These are phyloP conservation scores for Scaptomyza reducta DNA, from an alignment of 2,888 invertebrate species.

Conservation along the genomic window DNA sequence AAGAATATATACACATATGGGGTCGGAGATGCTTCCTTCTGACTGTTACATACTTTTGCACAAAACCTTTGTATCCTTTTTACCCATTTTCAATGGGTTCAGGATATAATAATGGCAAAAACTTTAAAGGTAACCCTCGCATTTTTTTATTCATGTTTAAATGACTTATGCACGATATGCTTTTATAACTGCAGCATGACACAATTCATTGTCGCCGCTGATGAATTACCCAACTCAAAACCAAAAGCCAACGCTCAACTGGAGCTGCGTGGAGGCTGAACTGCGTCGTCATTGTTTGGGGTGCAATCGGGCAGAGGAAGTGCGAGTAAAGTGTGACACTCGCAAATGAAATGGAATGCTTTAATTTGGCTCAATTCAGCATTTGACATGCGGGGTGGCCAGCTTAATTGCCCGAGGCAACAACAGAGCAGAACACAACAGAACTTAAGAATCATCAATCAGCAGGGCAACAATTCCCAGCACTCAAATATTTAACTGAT, in stretches of 20 bases:
- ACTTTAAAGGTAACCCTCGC: conserved; percentile 30
- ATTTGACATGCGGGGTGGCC: conserved; percentile 77
- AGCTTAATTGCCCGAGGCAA: conserved; percentile 64
- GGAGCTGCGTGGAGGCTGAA: conserved; percentile 13
- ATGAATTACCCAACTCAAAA: conserved; percentile 64
- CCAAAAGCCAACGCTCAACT: conserved; percentile 38
- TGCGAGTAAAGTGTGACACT: conserved; percentile 76
- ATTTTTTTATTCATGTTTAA: conserved; percentile 1
- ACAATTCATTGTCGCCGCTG: conserved; percentile 68
- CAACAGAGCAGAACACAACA: conserved; percentile 11
- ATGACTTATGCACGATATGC: conserved; percentile 36
- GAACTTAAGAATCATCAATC: conserved; percentile 38
- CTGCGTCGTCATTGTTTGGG: conserved; percentile 19
- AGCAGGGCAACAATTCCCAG: conserved; percentile 15
- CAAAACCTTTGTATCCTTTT: too few relatives aligned
- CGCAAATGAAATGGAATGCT: conserved; percentile 74
- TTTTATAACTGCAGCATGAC: conserved; percentile 58
- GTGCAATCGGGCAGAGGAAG: conserved; percentile 64
- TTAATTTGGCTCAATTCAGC: conserved; percentile 76
- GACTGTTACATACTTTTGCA: too few relatives aligned
- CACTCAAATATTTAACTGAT: conserved; percentile 18
- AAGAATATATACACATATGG: too few relatives aligned
- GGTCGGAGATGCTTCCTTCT: too few relatives aligned
- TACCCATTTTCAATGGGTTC: too few relatives aligned
- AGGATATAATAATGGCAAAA: neutral